A percentile compares a stretch with the other conserved stretches of the same genome.
phyloP scores from a whole-genome alignment of 2,113 vertebrate species.

The Clarias batrachus region DNA sequence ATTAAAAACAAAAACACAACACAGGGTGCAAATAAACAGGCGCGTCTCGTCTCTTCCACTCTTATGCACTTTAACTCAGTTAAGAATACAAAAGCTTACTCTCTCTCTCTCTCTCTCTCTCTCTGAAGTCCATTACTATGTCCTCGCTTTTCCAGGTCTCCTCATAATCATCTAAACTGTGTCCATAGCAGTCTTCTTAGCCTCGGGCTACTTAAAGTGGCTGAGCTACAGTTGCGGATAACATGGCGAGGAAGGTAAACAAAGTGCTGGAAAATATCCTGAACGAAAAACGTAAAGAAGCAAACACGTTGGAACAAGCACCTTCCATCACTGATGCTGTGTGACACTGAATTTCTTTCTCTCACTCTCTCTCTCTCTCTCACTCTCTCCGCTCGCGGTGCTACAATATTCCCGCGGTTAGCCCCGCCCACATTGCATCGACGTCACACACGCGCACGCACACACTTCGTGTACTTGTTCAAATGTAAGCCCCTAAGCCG shows the following conservation, averaged over 20 bases:
- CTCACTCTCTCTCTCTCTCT: not conserved
- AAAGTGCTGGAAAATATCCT: not conserved
- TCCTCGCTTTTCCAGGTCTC: not conserved
- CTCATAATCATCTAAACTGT: not conserved
- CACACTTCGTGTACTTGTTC: not conserved
- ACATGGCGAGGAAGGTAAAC: not conserved
- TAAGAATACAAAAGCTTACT: not conserved
- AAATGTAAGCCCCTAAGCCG: not conserved
- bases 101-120: not conserved
- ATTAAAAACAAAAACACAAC: not conserved
- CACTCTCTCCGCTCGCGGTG: not conserved
- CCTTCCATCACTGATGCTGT: conserved; percentile 33
- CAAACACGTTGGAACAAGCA: not conserved
- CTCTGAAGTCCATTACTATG: not conserved
- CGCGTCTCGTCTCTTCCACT: not conserved
- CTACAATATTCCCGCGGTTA: conserved; percentile 1
- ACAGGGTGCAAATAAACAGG: not conserved
- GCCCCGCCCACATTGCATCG: conserved; percentile 15
- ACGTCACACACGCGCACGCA: too few relatives aligned
- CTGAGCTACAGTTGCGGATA: not conserved
- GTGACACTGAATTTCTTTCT: not conserved
- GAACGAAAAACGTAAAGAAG: not conserved
- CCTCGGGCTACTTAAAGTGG: not conserved
- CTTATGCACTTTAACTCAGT: not conserved
- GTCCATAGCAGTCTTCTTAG: conserved; percentile 20